Evolutionary conservation across 2,113 vertebrate species (phyloP).

Genomic region (Chitala chitala): DNA sequence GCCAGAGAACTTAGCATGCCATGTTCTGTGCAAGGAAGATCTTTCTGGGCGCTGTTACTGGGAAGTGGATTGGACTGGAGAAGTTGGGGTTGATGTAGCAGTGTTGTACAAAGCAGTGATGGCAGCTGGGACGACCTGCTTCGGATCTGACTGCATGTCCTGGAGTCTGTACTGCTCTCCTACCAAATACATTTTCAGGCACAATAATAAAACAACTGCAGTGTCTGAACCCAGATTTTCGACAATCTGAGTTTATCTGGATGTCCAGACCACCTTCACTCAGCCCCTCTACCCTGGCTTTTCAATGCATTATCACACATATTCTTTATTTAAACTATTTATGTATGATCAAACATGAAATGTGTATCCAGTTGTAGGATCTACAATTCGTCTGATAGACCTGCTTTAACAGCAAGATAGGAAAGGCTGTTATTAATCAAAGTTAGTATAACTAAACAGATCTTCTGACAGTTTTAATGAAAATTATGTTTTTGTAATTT

Average conservation of each 20-base stretch:
- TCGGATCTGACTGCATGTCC: constrained; percentile 26
- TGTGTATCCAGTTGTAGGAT: not conserved
- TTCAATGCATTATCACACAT: constrained; percentile 11
- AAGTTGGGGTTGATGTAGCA: constrained; percentile 32
- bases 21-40: not conserved
- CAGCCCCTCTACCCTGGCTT: constrained; percentile 40
- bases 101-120: constrained; percentile 34
- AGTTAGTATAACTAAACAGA: no score
- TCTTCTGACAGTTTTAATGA: no score
- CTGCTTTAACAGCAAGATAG: no score
- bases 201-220: constrained; percentile 17
- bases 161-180: constrained; percentile 30
- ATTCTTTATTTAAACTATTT: no score
- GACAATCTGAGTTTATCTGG: constrained; percentile 37
- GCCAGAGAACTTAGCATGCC: constrained; percentile 8
- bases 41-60: constrained; percentile 8
- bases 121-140: constrained; percentile 20
- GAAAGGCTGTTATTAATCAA: no score
- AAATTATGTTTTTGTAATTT: no score
- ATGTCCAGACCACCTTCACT: constrained; percentile 28
- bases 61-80: constrained; percentile 21
- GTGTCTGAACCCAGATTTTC: not conserved
- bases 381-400: not conserved
- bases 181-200: constrained; percentile 16
- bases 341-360: no score